Evolutionary conservation across 2,797 vertebrate species (phyloP), one percentile per base, ranked within the genome.

Genomic region (Gouania willdenowi): DNA sequence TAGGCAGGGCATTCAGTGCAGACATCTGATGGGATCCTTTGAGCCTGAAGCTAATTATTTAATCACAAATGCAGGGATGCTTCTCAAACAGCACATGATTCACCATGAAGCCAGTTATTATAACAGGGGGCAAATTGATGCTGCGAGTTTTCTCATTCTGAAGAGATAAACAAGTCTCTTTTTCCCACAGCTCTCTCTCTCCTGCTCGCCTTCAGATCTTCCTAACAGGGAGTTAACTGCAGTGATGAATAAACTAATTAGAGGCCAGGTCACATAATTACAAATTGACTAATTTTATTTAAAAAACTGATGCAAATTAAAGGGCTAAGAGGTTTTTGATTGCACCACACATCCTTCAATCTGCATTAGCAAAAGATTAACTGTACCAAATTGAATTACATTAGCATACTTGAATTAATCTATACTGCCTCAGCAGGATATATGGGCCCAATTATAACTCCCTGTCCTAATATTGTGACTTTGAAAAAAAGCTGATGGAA

Each of bases 391-490:
- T 81, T 85, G 82, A 87, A 88, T 89, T 86, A 81, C 87, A 90
- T 89, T 88, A 88, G 82, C 86, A 90, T 88, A 89, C 81, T 83
- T 81, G 79, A 85, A 88, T 89, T 82, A 88, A 89, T 88, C 86
- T 71, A 85, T 76, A 83, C 61, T 46, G 75, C 66, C 71, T 58
- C 25, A 9, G 66, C 49, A 58, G 77, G 74, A 86, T 78, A 80
- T 78, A 86, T 73, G 75, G 72, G 57, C 77, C 71, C 79, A 83
- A 84, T 86, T 86, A 85, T 58, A 79, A 69, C 68, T 60, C 41
- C 40, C 68, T 37, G 53, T 71, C 69, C 75, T 46, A 49, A 81
- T 66, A 72, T 66, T 69, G 67, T 57, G 68, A 78, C 56, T 66
- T 71, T 77, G 57, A 77, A 60, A 75, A n/a, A 44, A 36, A 71